These are phyloP conservation scores for Panagrolaimus sp. DNA, from an alignment of 1,140 invertebrate species.

Conservation along the genomic window DNA sequence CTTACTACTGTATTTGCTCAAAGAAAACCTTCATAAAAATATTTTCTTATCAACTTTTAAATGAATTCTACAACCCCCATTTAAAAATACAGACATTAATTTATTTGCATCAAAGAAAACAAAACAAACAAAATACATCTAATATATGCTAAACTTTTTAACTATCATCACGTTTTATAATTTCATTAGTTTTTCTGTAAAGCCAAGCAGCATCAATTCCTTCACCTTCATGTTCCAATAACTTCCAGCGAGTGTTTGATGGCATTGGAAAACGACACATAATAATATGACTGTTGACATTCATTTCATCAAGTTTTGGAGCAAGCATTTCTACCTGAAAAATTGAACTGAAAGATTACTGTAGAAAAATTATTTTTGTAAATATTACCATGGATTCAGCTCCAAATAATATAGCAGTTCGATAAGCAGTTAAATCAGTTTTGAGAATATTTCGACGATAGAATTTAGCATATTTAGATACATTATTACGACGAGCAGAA, in stretches of 20 bases:
- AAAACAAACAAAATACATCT: background rate
- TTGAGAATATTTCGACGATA: slow-evolving; percentile 47
- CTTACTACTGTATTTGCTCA: too few relatives aligned
- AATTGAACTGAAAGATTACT: slow-evolving; percentile 11
- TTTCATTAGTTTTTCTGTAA: slow-evolving; percentile 32
- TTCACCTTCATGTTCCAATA: slow-evolving; percentile 38
- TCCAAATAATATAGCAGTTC: slow-evolving; percentile 50
- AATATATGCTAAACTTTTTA: background rate
- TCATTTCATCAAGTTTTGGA: slow-evolving; percentile 50
- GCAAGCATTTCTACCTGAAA: slow-evolving; percentile 44
- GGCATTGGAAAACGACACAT: slow-evolving; percentile 52
- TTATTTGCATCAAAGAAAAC: slow-evolving; percentile 8
- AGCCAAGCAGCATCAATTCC: slow-evolving; percentile 55
- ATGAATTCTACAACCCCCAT: too few relatives aligned
- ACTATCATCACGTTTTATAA: slow-evolving; percentile 11
- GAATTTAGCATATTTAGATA: slow-evolving; percentile 26
- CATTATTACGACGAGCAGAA: slow-evolving; percentile 18
- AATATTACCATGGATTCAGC: slow-evolving; percentile 48
- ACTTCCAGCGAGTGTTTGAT: slow-evolving; percentile 26
- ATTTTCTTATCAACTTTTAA: too few relatives aligned
- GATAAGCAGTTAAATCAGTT: slow-evolving; percentile 37
- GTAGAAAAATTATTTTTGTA: background rate
- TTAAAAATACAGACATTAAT: too few relatives aligned
- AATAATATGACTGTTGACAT: slow-evolving; percentile 36
- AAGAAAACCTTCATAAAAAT: too few relatives aligned